A percentile compares a stretch with the other conserved stretches of the same genome.
These are phyloP conservation scores for Geodia barretti DNA, from an alignment of 37 sponge, comb jelly and placozoan species.

Conservation along the genomic window DNA sequence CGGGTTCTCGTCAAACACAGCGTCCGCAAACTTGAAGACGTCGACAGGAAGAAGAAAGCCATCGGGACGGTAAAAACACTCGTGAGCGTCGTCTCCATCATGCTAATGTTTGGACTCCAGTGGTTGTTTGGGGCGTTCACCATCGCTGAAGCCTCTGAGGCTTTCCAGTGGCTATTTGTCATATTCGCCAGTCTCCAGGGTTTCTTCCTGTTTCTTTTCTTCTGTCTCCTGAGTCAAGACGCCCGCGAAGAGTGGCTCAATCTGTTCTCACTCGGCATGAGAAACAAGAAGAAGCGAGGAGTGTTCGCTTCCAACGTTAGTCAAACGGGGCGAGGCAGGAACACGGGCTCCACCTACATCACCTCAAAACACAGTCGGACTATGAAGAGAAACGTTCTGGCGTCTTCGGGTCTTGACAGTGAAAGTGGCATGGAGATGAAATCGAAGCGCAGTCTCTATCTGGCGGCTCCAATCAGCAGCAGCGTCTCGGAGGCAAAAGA, in stretches of 20 bases:
- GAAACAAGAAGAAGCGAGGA: not conserved
- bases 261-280: slow-evolving; percentile 1
- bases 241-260: slow-evolving; percentile 53
- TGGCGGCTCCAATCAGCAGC: not conserved
- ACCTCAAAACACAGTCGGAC: not conserved
- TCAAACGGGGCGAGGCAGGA: not conserved
- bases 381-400: not conserved
- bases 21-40: slow-evolving; percentile 1
- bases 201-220: slow-evolving; percentile 64
- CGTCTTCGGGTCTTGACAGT: not conserved
- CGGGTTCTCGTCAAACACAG: slow-evolving; percentile 34
- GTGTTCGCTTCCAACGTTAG: not conserved
- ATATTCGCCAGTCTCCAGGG: slow-evolving; percentile 50
- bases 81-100: slow-evolving; percentile 30
- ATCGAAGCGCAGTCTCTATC: not conserved
- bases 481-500: not conserved
- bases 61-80: slow-evolving; percentile 14
- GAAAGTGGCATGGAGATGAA: not conserved
- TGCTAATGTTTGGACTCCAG: slow-evolving; percentile 51
- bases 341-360: not conserved
- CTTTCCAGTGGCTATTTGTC: slow-evolving; percentile 57
- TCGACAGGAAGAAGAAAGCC: not conserved
- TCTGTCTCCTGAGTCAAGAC: slow-evolving; percentile 43
- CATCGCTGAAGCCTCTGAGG: slow-evolving; percentile 16
- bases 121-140: slow-evolving; percentile 68